Evolutionary conservation across 2,113 vertebrate genomes (phyloP).

Genomic region (Aptenodytes forsteri): DNA sequence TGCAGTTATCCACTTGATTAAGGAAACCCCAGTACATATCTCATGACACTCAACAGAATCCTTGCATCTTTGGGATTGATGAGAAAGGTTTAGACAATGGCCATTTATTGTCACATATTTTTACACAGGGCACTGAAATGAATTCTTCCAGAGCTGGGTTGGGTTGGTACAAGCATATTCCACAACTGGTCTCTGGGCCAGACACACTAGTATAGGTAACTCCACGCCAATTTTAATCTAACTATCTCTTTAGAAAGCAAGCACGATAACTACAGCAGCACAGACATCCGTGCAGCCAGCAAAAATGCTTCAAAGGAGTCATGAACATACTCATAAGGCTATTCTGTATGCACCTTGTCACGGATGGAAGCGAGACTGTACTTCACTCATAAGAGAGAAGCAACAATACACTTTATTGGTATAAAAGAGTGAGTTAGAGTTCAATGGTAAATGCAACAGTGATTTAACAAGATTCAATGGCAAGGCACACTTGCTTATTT

Average conservation of each 20-base stretch:
- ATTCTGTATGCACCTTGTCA: neutral
- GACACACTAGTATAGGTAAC: neutral
- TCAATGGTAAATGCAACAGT: no score
- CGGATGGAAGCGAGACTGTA: no score
- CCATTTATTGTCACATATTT: neutral
- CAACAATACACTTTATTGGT: no score
- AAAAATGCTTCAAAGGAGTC: neutral
- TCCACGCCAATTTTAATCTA: neutral
- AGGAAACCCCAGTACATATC: neutral
- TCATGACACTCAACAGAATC: neutral
- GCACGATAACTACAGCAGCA: neutral
- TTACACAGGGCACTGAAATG: neutral
- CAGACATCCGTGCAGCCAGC: neutral
- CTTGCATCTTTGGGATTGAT: neutral
- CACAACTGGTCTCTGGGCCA: neutral
- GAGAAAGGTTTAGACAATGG: neutral
- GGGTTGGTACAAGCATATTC: neutral
- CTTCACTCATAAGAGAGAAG: no score
- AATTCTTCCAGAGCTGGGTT: neutral
- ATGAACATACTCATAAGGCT: neutral
- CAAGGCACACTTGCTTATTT: no score
- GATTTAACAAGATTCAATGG: no score
- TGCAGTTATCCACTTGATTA: neutral
- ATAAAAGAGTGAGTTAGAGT: no score
- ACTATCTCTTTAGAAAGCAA: neutral